Percentiles rank a stretch among this genome's conserved stretches.
These are phyloP conservation scores for Cairina moschata DNA, from an alignment of 2,113 vertebrate genomes.

Conservation along the genomic window DNA sequence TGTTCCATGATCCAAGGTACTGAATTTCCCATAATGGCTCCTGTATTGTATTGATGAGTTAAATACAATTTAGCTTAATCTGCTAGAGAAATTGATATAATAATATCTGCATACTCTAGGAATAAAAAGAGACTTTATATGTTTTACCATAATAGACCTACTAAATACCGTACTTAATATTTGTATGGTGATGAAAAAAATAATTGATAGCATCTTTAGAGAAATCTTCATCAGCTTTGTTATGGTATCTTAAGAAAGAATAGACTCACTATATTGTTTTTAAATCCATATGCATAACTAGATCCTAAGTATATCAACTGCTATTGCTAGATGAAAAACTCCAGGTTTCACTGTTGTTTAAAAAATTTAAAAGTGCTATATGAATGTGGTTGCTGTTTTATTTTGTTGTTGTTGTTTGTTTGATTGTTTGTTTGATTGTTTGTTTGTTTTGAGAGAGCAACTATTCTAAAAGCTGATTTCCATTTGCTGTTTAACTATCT, in stretches of 20 bases:
- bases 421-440: no score
- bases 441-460: background rate
- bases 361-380: background rate
- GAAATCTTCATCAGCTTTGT: background rate
- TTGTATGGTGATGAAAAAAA: background rate
- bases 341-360: background rate
- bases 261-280: background rate
- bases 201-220: background rate
- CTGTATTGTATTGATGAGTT: background rate
- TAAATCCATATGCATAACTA: background rate
- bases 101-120: background rate
- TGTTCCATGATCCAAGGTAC: background rate
- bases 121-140: background rate
- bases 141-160: background rate
- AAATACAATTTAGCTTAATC: conserved; percentile 28
- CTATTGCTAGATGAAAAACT: background rate
- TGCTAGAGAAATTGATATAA: conserved; percentile 1
- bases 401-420: no score
- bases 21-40: background rate
- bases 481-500: background rate
- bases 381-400: background rate
- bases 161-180: conserved; percentile 17
- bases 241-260: background rate
- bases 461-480: background rate
- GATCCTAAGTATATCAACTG: background rate